A percentile compares a stretch with the other conserved stretches of the same genome.
phyloP scores from a whole-genome alignment of 1,140 invertebrate species.

The Heterodera carotae region DNA sequence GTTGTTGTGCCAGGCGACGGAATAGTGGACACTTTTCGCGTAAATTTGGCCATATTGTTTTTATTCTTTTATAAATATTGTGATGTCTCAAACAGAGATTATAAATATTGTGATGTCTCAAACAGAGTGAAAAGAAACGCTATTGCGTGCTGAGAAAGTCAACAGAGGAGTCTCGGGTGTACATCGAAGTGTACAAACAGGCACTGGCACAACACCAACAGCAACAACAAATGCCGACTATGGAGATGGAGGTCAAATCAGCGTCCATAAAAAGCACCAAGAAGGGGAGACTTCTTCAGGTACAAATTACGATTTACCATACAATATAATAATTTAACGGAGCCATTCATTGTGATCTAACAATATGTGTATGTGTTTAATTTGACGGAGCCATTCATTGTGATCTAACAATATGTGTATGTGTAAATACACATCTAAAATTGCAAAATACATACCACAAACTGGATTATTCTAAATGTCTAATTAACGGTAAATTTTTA shows the following conservation, averaged over 20 bases:
- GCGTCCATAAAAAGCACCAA: conserved; percentile 56
- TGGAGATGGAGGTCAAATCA: conserved; percentile 47
- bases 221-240: conserved; percentile 22
- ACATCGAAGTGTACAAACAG: conserved; percentile 48
- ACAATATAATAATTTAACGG: neutral
- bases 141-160: conserved; percentile 45
- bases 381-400: too few relatives aligned
- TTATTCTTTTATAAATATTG: neutral
- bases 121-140: conserved; percentile 46
- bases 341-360: too few relatives aligned
- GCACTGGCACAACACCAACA: conserved; percentile 22
- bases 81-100: conserved; percentile 11
- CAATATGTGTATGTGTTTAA: too few relatives aligned
- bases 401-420: too few relatives aligned
- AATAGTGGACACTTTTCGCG: conserved; percentile 52
- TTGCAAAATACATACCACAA: too few relatives aligned
- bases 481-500: too few relatives aligned
- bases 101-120: neutral
- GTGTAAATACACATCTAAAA: too few relatives aligned
- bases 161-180: conserved; percentile 26
- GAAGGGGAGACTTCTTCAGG: conserved; percentile 50
- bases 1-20: conserved; percentile 49
- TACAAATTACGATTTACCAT: neutral
- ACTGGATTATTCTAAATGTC: too few relatives aligned
- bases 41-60: neutral